Conservation (phyloP, 1,140 invertebrate species). For the Calephelis nemesis region DNA sequence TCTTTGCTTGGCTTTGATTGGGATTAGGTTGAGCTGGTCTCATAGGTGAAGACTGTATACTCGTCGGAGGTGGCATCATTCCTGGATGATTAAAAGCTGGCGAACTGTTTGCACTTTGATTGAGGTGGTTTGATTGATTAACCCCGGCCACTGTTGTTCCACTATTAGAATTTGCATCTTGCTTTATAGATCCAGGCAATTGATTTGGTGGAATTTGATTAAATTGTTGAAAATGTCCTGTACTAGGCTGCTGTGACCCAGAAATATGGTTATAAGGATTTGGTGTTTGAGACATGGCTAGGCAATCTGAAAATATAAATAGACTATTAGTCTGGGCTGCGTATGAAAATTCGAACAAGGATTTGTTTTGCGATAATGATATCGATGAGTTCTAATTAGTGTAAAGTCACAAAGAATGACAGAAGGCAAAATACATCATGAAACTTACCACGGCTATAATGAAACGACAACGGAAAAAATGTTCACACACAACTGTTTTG, state of each 20-base stretch:
- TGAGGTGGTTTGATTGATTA: slow-evolving; percentile 52
- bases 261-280: slow-evolving; percentile 59
- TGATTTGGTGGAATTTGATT: slow-evolving; percentile 52
- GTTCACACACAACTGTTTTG: slow-evolving; percentile 46
- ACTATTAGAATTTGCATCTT: slow-evolving; percentile 66
- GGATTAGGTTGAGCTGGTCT: slow-evolving; percentile 49
- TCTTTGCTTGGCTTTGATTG: slow-evolving; percentile 41
- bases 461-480: slow-evolving; percentile 53
- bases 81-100: slow-evolving; percentile 68
- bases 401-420: slow-evolving; percentile 71
- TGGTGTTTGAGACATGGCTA: slow-evolving; percentile 69
- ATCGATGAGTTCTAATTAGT: slow-evolving; percentile 60
- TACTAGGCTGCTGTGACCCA: slow-evolving; percentile 47
- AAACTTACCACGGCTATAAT: slow-evolving; percentile 55
- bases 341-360: background rate
- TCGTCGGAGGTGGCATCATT: slow-evolving; percentile 45
- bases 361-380: slow-evolving; percentile 56
- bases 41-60: slow-evolving; percentile 53
- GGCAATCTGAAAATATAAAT: slow-evolving; percentile 63
- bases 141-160: slow-evolving; percentile 41
- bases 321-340: slow-evolving; percentile 14
- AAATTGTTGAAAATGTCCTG: slow-evolving; percentile 47
- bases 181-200: slow-evolving; percentile 53
- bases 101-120: slow-evolving; percentile 66
- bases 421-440: slow-evolving; percentile 46